A percentile compares a stretch with the other conserved stretches of the same genome.
phyloP scores from a whole-genome alignment of 2,797 vertebrate species.

The Lagodon rhomboides region DNA sequence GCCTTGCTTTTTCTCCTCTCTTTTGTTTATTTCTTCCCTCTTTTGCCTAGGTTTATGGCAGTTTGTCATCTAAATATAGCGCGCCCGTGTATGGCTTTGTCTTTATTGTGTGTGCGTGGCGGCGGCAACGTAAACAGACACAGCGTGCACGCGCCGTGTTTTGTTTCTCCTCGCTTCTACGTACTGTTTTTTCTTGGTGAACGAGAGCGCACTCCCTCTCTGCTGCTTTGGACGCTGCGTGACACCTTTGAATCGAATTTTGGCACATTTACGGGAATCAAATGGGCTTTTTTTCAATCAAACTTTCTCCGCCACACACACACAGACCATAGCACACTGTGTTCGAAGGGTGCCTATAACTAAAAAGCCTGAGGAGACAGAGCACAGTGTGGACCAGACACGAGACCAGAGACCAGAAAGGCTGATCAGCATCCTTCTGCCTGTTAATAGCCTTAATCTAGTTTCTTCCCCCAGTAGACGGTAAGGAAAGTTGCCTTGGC shows the following conservation, averaged over 20 bases:
- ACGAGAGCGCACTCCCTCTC: constrained; percentile 30
- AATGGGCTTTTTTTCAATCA: constrained; percentile 59
- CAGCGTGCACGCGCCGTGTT: constrained; percentile 60
- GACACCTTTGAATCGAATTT: constrained; percentile 54
- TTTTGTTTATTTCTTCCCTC: constrained; percentile 73
- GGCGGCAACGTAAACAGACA: constrained; percentile 72
- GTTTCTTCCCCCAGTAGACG: constrained; percentile 64
- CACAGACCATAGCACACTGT: constrained; percentile 13
- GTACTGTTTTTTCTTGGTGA: constrained; percentile 59
- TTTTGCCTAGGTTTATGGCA: constrained; percentile 71
- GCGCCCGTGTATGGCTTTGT: constrained; percentile 26
- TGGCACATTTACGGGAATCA: constrained; percentile 56
- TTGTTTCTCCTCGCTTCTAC: constrained; percentile 54
- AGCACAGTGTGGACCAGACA: constrained; percentile 49
- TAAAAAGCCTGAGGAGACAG: constrained; percentile 30
- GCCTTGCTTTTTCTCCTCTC: constrained; percentile 60
- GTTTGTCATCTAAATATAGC: constrained; percentile 79
- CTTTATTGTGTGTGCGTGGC: constrained; percentile 49
- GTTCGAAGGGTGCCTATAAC: constrained; percentile 23
- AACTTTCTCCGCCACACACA: constrained; percentile 9
- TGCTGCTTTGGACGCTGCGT: constrained; percentile 45
- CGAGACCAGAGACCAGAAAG: constrained; percentile 55
- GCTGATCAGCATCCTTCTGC: constrained; percentile 69
- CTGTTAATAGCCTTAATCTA: constrained; percentile 80
- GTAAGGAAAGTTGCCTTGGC: constrained; percentile 73